Evolutionary conservation across 2,888 invertebrate genomes (phyloP), one percentile per base, ranked within the genome.

Genomic region (Nesidiocoris tenuis): DNA sequence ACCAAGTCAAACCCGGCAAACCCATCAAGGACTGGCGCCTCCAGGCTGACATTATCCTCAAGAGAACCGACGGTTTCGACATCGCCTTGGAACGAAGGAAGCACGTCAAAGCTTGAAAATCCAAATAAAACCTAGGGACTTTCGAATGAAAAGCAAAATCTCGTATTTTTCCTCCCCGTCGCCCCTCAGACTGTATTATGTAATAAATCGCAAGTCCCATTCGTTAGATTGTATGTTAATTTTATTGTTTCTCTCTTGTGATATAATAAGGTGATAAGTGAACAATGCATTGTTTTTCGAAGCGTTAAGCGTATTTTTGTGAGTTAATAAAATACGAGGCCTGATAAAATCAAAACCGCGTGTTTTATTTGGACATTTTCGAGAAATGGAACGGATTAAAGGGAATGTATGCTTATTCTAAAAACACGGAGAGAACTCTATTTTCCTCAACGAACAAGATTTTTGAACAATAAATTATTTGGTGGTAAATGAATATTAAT

Each of bases 41-140:
- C n/a, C 91, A 90, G 83, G 90, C 89, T 59, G 92, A 92, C 82
- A 91, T 92, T 79, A 92, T 92, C 81, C 84, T 92, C 77, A 92
- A 92, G 84, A 88, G 92, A 71, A 87, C 89, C 59, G 91, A 91
- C 82, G 92, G 92, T 3, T 92, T 92, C 84, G 89, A 88, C 81
- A 88, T 94, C 74, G 88, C 87, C 78, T 85, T 94, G 56, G 87
- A 89, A 81, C 90, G 90, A 16, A 88, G 93, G 82, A 71, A 74
- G 39, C 65, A 55, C 18, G 61, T 55, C 57, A 66, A 75, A 16
- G 75, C 61, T 23, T 70, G 22, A 75, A 68, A n/a, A 1, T 7
- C 39, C 5, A 39, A 39, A 39, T 39, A 39, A 39, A 39, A 39
- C 3, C 39, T 39, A 39, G 39, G 39, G 12, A 39, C 39, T 7